phyloP scores from a whole-genome alignment of 2,888 invertebrate genomes.

The Archips crataeganus region DNA sequence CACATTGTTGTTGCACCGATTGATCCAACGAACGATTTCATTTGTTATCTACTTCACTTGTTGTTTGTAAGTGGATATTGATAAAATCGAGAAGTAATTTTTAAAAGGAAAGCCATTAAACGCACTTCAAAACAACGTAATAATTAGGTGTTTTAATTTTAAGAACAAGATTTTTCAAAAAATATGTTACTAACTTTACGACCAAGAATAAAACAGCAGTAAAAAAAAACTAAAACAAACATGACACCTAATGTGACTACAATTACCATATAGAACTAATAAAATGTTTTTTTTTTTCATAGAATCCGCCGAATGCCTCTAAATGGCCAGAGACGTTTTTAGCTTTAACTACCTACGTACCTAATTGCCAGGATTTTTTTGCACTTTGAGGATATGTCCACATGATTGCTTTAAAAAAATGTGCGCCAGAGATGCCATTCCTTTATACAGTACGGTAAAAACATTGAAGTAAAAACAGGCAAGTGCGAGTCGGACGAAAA shows the following conservation, averaged over 20 bases:
- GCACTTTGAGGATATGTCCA: constrained; percentile 29
- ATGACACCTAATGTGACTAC: neutral
- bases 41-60: neutral
- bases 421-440: constrained; percentile 14
- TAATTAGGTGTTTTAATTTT: no score
- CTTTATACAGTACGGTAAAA: constrained; percentile 14
- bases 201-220: neutral
- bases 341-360: constrained; percentile 25
- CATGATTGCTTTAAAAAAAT: constrained; percentile 28
- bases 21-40: neutral
- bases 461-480: neutral
- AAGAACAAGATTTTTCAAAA: no score
- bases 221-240: neutral
- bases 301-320: neutral
- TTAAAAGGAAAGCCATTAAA: no score
- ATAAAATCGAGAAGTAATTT: no score
- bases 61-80: no score
- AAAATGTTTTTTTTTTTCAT: neutral
- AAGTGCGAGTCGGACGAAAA: no score
- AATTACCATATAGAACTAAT: neutral
- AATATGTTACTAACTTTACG: neutral
- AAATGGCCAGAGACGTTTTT: constrained; percentile 1
- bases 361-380: constrained; percentile 41
- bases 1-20: neutral
- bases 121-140: no score